phyloP scores from a whole-genome alignment of 2,888 invertebrate species.

The Acholoe squamosa region DNA sequence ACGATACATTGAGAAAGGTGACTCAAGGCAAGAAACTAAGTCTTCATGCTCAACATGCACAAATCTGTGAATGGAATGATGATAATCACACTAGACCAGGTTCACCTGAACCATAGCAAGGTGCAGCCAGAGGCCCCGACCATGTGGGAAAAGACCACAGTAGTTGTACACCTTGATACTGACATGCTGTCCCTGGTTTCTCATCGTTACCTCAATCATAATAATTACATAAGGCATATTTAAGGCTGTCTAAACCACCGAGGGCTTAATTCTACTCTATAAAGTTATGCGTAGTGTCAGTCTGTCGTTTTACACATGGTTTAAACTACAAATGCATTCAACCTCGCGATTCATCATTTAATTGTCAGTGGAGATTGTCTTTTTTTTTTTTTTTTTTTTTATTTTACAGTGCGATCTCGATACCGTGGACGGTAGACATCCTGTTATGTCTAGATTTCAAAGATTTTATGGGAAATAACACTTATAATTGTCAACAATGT shows the following conservation, averaged over 20 bases:
- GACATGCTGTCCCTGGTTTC: background rate
- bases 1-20: no score
- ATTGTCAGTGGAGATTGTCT: background rate
- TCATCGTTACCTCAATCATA: background rate
- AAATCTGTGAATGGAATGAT: no score
- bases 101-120: no score
- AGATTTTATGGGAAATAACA: no score
- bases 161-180: no score
- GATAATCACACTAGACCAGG: no score
- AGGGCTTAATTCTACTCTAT: background rate
- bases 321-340: background rate
- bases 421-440: constrained; percentile 26
- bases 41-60: no score
- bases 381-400: background rate
- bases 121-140: no score
- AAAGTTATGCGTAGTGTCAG: background rate
- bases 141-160: no score
- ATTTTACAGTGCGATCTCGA: background rate
- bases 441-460: background rate
- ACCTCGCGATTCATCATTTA: background rate
- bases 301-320: background rate
- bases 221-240: constrained; percentile 34
- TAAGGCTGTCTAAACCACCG: background rate
- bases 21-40: no score
- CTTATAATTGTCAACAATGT: background rate